Evolutionary conservation across 2,888 invertebrate genomes (phyloP).

Genomic region (Rhagophthalmus giganteus): DNA sequence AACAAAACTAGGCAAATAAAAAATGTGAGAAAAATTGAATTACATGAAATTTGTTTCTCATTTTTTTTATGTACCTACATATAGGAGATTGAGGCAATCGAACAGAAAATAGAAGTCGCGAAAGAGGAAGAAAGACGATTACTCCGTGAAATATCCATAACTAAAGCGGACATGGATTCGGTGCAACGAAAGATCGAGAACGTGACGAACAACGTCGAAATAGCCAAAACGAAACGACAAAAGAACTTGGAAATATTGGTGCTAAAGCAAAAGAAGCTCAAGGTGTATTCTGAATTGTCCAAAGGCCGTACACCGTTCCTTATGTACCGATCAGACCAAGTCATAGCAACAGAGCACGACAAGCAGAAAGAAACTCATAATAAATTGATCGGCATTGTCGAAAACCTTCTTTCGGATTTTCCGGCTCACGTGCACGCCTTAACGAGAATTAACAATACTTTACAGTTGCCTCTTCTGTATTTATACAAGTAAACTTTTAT

Average conservation of each 20-base stretch:
- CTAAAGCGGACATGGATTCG: constrained; percentile 1
- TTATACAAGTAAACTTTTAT: constrained; percentile 8
- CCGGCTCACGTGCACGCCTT: constrained; percentile 60
- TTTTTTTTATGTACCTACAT: too few species aligned
- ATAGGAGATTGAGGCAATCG: constrained; percentile 15
- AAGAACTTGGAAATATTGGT: constrained; percentile 64
- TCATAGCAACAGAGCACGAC: constrained; percentile 61
- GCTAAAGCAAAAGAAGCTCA: constrained; percentile 70
- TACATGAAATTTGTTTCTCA: too few species aligned
- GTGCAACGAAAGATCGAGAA: not conserved
- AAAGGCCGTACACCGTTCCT: constrained; percentile 49
- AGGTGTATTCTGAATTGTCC: constrained; percentile 60
- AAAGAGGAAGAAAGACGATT: constrained; percentile 13
- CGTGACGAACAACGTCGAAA: constrained; percentile 8
- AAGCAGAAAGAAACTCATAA: constrained; percentile 63
- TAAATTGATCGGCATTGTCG: constrained; percentile 62
- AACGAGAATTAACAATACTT: constrained; percentile 57
- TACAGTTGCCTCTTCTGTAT: constrained; percentile 49
- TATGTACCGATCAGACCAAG: constrained; percentile 51
- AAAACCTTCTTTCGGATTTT: constrained; percentile 63
- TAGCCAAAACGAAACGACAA: constrained; percentile 13
- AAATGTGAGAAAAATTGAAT: too few species aligned
- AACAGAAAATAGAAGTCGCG: constrained; percentile 9
- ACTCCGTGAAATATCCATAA: constrained; percentile 7
- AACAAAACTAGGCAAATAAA: constrained; percentile 61